Percentiles rank a stretch among this genome's conserved stretches.
These are phyloP conservation scores for Pipistrellus pygmaeus DNA, from an alignment of 2,797 vertebrate species.

Conservation along the genomic window DNA sequence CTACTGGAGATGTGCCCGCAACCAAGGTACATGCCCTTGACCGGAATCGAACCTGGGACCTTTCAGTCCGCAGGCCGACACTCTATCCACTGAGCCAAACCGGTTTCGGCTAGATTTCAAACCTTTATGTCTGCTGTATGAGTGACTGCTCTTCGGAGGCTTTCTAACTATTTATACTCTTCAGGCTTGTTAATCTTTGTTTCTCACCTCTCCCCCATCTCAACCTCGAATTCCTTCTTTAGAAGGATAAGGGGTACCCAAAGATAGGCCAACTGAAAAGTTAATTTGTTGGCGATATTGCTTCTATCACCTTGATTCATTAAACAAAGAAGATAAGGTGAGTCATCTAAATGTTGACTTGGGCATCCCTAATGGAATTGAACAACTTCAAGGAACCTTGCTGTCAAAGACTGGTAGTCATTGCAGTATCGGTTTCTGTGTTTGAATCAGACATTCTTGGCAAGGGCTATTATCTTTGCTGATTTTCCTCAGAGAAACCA, in stretches of 20 bases:
- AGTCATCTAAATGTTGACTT: constrained; percentile 29
- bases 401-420: background rate
- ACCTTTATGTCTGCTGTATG: background rate
- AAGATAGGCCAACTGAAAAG: background rate
- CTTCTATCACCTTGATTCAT: background rate
- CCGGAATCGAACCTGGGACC: no score
- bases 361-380: background rate
- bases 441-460: constrained; percentile 22
- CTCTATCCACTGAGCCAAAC: no score
- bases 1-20: no score
- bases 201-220: background rate
- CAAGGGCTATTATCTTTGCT: background rate
- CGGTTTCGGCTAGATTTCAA: background rate
- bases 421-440: background rate
- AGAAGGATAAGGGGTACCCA: background rate
- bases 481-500: constrained; percentile 11
- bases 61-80: no score
- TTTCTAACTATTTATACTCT: background rate
- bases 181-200: background rate
- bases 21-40: no score
- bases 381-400: background rate
- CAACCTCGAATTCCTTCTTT: background rate
- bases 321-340: constrained; percentile 28
- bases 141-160: background rate
- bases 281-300: constrained; percentile 37